Evolutionary conservation across 2,113 vertebrate genomes (phyloP).

Genomic region (Podarcis muralis): DNA sequence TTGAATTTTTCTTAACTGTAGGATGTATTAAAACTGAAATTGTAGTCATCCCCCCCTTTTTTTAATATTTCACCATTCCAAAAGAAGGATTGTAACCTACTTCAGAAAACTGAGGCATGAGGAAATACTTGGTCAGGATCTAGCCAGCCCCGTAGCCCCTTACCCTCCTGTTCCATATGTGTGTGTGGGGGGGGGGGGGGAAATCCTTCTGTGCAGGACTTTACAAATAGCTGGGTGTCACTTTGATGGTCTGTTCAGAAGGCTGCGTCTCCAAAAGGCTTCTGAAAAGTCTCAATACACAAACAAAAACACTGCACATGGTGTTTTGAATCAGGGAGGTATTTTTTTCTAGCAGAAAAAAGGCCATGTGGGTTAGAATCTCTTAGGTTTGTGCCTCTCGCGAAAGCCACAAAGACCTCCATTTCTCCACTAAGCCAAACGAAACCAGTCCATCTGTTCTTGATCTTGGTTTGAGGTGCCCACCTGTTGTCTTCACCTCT

Average conservation of each 20-base stretch:
- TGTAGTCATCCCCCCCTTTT: background rate
- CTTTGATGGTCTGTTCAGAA: background rate
- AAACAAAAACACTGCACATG: background rate
- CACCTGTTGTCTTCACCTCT: conserved; percentile 22
- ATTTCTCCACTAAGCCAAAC: background rate
- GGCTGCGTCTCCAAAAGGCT: background rate
- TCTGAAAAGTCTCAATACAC: background rate
- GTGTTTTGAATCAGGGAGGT: background rate
- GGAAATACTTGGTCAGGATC: background rate
- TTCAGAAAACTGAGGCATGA: background rate
- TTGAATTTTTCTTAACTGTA: background rate
- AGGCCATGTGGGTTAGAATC: background rate
- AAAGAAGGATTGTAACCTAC: background rate
- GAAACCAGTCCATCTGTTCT: conserved; percentile 1
- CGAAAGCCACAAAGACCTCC: background rate
- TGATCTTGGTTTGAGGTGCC: conserved; percentile 11
- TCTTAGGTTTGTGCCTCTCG: background rate
- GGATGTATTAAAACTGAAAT: background rate
- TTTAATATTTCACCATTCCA: background rate
- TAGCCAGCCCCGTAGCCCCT: too few relatives aligned
- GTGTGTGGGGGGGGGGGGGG: background rate
- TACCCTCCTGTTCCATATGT: background rate
- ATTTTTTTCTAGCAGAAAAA: background rate
- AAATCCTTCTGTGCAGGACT: background rate
- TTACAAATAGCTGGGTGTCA: background rate